Conservation (phyloP, 2,888 invertebrate genomes). For the Cylindroiulus punctatus region DNA sequence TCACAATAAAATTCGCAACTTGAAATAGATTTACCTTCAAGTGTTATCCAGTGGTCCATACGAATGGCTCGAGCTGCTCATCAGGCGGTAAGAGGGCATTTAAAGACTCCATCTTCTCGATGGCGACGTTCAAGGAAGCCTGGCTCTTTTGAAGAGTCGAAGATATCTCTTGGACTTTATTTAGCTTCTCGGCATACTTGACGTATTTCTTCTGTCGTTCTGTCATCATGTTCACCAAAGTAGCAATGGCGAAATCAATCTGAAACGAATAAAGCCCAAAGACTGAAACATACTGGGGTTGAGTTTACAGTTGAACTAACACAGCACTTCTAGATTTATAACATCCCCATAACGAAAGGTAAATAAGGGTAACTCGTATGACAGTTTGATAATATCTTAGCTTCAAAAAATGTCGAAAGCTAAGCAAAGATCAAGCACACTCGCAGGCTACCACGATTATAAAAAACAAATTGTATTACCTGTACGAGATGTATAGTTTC, state of each 20-base stretch:
- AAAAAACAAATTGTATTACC: too few species aligned
- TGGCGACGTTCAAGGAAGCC: conserved; percentile 81
- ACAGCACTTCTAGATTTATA: too few species aligned
- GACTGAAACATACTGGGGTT: too few species aligned
- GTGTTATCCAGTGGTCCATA: conserved; percentile 80
- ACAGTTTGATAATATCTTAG: too few species aligned
- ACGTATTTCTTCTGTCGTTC: conserved; percentile 87
- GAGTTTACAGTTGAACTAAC: too few species aligned
- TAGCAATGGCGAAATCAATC: conserved; percentile 78
- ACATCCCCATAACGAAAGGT: too few species aligned
- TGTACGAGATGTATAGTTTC: neutral
- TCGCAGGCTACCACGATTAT: too few species aligned
- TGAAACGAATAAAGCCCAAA: conserved; percentile 63
- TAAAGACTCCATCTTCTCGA: conserved; percentile 85
- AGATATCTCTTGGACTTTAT: conserved; percentile 83
- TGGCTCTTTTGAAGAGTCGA: conserved; percentile 85
- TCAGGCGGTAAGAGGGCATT: conserved; percentile 84
- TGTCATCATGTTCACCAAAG: conserved; percentile 75
- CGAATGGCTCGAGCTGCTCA: conserved; percentile 86
- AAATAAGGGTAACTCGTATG: too few species aligned
- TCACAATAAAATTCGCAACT: neutral
- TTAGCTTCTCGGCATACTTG: conserved; percentile 84
- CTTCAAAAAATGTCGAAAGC: too few species aligned
- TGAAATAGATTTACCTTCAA: conserved; percentile 36
- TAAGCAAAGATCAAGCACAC: too few species aligned